phyloP scores from a whole-genome alignment of 1,140 invertebrate genomes.

The Kradibia gibbosae region DNA sequence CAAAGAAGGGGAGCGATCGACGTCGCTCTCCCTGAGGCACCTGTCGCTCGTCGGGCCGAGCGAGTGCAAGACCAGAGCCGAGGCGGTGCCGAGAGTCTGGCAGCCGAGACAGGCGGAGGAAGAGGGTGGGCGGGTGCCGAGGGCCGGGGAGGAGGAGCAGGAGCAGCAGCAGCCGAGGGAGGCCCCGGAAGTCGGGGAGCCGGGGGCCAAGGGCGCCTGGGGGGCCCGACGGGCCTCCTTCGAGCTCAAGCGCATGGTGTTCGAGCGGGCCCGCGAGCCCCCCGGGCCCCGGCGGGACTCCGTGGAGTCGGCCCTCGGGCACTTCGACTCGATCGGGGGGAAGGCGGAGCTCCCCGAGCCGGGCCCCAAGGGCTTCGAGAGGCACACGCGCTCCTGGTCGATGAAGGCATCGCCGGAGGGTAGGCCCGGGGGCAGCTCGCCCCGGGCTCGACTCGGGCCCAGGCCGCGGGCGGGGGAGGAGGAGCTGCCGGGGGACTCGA shows the following conservation, averaged over 20 bases:
- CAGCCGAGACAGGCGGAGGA: background rate
- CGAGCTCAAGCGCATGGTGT: slow-evolving; percentile 37
- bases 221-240: slow-evolving; percentile 37
- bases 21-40: background rate
- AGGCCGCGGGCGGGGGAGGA: background rate
- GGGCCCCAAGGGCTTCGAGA: background rate
- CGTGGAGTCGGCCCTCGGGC: slow-evolving; percentile 58
- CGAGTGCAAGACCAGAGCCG: background rate
- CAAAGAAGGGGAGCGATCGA: background rate
- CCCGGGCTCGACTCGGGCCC: too few relatives aligned
- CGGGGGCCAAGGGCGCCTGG: background rate
- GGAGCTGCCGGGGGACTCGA: too few relatives aligned
- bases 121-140: background rate
- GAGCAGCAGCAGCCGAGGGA: background rate
- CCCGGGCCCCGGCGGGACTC: slow-evolving; percentile 48
- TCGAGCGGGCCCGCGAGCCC: slow-evolving; percentile 17
- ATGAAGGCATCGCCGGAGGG: too few relatives aligned
- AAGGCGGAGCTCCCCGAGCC: slow-evolving; percentile 17
- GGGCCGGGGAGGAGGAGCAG: background rate
- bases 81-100: background rate
- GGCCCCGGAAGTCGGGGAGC: background rate
- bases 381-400: slow-evolving; percentile 37
- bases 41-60: background rate
- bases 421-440: too few relatives aligned
- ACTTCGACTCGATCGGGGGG: slow-evolving; percentile 56